Evolutionary conservation across 2,888 invertebrate genomes (phyloP), one percentile per base, ranked within the genome.

Genomic region (Artemia sinica): DNA sequence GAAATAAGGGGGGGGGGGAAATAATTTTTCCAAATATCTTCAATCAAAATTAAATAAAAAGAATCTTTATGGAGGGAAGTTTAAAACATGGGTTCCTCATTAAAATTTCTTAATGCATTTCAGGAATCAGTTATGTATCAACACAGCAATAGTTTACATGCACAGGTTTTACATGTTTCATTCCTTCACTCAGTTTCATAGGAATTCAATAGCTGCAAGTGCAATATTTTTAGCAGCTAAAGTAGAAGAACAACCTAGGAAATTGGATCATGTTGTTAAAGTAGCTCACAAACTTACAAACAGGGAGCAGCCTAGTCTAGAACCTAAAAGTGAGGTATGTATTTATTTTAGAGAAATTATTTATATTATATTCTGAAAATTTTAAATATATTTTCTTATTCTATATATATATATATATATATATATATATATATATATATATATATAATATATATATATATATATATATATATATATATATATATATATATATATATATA

Each of bases 91-190:
- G 13, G 13, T 14, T n/a, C 13, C 58, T n/a, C 58, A n/a, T 3
- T 52, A 13, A 52, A 2, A 28, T 28, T 28, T 28, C 28, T 28
- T 28, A 28, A 28, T 28, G 28, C 1, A 63, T 68, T 71, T 65
- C 76, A 79, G 84, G 80, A 90, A 92, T 67, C 96, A 96, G 81
- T 81, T 96, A 81, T 96, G 96, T 79, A 96, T 96, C 79, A 97
- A 96, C 81, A 96, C 96, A 71, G 97, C 96, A 50, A 96, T 96
- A 76, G 96, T 97, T 70, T 97, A 97, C 77, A 95, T 97, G 95
- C 97, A 98, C 80, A 85, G 97, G 70, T 98, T 97, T 81, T 98
- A 95, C 81, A 93, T 96, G 81, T 95, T 92, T 82, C 96, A 97
- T 78, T 93, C 96, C 14, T 92, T 98, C 81, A 86, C 90, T 68